phyloP scores from a whole-genome alignment of 2,797 vertebrate species.

The Phrynocephalus forsythii region DNA sequence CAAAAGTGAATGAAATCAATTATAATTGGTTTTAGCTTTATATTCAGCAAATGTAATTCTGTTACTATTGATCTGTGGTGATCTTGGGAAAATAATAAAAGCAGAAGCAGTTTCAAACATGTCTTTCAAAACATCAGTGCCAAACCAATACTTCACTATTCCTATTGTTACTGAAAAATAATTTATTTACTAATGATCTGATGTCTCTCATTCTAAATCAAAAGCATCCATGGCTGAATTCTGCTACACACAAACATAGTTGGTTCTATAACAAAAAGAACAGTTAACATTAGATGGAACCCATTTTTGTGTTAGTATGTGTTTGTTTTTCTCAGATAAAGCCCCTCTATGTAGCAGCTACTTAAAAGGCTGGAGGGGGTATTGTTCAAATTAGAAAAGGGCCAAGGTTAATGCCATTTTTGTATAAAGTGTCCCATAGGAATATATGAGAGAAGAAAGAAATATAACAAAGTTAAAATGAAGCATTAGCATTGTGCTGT shows the following conservation, averaged over 20 bases:
- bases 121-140: slow-evolving; percentile 85
- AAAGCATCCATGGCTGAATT: slow-evolving; percentile 58
- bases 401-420: slow-evolving; percentile 22
- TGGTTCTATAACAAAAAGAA: slow-evolving; percentile 73
- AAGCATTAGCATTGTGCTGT: background rate
- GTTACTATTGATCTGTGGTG: slow-evolving; percentile 90
- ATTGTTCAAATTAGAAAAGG: slow-evolving; percentile 67
- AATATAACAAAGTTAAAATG: background rate
- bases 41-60: slow-evolving; percentile 94
- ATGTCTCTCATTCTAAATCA: slow-evolving; percentile 65
- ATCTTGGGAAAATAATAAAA: slow-evolving; percentile 89
- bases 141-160: slow-evolving; percentile 68
- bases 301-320: slow-evolving; percentile 69
- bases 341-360: slow-evolving; percentile 58
- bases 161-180: slow-evolving; percentile 76
- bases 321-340: slow-evolving; percentile 72
- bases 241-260: slow-evolving; percentile 67
- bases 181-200: slow-evolving; percentile 73
- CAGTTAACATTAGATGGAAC: slow-evolving; percentile 65
- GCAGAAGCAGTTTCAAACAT: slow-evolving; percentile 86
- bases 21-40: slow-evolving; percentile 87
- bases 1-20: slow-evolving; percentile 92
- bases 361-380: slow-evolving; percentile 53
- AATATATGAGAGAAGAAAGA: background rate
- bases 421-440: background rate